These are phyloP conservation scores for Callospermophilus lateralis DNA, from an alignment of 2,113 vertebrate genomes.

Conservation along the genomic window DNA sequence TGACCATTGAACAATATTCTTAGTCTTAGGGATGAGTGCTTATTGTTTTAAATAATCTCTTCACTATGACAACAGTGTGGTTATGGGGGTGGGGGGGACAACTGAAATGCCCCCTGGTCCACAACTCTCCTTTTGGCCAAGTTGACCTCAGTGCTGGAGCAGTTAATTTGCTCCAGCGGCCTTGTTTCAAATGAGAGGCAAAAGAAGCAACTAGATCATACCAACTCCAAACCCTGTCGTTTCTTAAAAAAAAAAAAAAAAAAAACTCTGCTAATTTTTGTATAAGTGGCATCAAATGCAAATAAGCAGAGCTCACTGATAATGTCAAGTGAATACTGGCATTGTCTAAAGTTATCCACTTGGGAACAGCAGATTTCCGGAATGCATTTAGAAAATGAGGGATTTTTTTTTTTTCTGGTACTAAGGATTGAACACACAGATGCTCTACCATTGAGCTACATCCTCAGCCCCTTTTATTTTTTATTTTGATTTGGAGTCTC, in stretches of 20 bases:
- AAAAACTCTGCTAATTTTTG: not conserved
- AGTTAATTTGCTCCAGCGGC: not conserved
- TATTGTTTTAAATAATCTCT: not conserved
- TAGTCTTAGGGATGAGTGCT: not conserved
- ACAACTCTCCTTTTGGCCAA: not conserved
- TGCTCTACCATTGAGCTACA: too few relatives aligned
- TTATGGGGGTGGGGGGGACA: not conserved
- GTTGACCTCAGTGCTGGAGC: not conserved
- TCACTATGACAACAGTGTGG: not conserved
- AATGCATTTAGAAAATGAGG: not conserved
- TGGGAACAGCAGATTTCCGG: not conserved
- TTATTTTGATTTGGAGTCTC: too few relatives aligned
- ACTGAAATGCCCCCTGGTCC: not conserved
- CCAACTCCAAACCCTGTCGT: not conserved
- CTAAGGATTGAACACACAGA: too few relatives aligned
- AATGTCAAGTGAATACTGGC: not conserved
- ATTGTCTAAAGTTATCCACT: not conserved
- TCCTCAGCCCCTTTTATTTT: too few relatives aligned
- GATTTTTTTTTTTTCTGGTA: not conserved
- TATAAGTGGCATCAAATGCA: not conserved
- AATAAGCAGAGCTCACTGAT: not conserved
- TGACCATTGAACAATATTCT: not conserved
- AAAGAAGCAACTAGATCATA: not conserved
- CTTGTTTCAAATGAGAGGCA: not conserved
- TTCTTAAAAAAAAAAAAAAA: not conserved